Evolutionary conservation across 2,113 vertebrate species (phyloP), one percentile per base, ranked within the genome.

Genomic region (Alosa alosa): DNA sequence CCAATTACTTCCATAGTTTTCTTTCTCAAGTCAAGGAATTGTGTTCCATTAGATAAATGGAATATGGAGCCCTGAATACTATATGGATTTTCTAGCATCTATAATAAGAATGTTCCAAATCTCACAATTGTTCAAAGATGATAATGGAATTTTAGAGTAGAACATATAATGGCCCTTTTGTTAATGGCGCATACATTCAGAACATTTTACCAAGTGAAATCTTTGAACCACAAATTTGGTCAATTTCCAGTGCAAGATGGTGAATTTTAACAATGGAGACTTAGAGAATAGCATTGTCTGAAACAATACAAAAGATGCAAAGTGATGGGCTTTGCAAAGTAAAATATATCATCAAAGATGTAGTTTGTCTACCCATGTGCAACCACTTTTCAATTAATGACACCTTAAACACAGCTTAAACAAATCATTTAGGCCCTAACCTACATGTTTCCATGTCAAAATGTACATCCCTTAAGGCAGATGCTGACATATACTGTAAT

Each of bases 31-130:
- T 46, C 49, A 17, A 81, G 36, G 25, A 82, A 82, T 46, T 55
- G 45, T 82, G 47, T 82, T 82, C 81, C 86, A 85, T 87, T 87
- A 85, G 78, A 82, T 20, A 87, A 60, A 81, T 84, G 9, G 81
- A 87, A 87, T 87, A 81, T 52, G 83, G 83, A 84, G 52, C 72
- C 75, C 75, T 39, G n/a, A 13, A 52, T 47, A 49, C 36, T 50
- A 31, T 72, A 86, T 83, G 39, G 7, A 41, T 55, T 55, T 83
- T 18, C 60, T 36, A 55, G 31, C 64, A 82, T 83, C 55, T 18
- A 50, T 39, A 81, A 68, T 68, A 20, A 87, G 0, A 84, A n/a
- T 22, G 39, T 84, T 1, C 9, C 31, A 87, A 81, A 72, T 50
- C 47, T 46, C 45, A 44, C 68, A 64, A 84, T 84, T 87, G 55